These are phyloP conservation scores for Hassar affinis DNA, from an alignment of 2,113 vertebrate genomes.

Conservation along the genomic window DNA sequence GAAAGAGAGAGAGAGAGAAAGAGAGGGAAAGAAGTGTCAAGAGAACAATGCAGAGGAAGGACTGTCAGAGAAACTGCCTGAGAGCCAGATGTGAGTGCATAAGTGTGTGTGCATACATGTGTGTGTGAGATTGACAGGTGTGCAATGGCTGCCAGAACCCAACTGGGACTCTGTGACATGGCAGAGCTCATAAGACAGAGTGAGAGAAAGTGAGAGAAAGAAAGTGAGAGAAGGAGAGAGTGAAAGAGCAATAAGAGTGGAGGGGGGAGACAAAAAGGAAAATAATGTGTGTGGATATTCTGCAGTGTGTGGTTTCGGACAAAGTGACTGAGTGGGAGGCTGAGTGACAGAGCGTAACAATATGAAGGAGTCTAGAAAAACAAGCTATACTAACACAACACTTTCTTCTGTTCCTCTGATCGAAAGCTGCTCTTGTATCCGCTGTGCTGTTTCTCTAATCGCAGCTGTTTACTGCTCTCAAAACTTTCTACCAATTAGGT, in stretches of 20 bases:
- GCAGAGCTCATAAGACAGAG: conserved; percentile 18
- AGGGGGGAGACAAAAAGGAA: neutral
- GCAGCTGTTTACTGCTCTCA: neutral
- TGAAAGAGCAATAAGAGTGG: conserved; percentile 16
- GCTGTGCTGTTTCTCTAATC: neutral
- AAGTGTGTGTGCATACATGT: conserved; percentile 2
- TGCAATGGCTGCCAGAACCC: conserved; percentile 45
- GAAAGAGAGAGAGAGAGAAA: conserved; percentile 11
- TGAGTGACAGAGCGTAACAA: conserved; percentile 29
- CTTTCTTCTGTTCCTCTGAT: conserved; percentile 14
- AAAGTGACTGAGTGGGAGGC: conserved; percentile 22
- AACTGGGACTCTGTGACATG: conserved; percentile 50
- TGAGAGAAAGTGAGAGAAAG: neutral
- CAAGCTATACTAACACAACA: conserved; percentile 19
- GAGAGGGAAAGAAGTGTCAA: conserved; percentile 20
- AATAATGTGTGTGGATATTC: conserved; percentile 7
- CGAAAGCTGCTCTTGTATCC: neutral
- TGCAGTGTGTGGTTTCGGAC: conserved; percentile 5
- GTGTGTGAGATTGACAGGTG: conserved; percentile 43
- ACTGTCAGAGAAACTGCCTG: conserved; percentile 5
- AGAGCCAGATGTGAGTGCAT: conserved; percentile 27
- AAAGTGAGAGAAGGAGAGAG: conserved; percentile 15
- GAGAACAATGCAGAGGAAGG: too few species aligned
- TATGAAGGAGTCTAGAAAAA: conserved; percentile 29
- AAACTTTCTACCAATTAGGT: neutral